phyloP scores from a whole-genome alignment of 1,140 invertebrate genomes.

The Neocloeon triangulifer region DNA sequence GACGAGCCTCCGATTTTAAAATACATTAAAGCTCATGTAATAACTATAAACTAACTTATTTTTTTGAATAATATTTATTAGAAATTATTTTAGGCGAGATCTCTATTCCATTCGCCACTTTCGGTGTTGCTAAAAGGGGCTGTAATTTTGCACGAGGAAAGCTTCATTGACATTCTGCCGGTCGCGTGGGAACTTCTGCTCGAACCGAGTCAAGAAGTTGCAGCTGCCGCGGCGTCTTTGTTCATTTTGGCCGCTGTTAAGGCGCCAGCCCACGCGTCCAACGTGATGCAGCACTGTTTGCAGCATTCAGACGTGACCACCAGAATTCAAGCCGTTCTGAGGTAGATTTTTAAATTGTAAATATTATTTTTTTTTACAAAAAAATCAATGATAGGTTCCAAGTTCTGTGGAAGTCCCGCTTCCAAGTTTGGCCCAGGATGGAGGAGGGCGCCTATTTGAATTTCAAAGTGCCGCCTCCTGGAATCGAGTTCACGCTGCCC shows the following conservation, averaged over 20 bases:
- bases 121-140: slow-evolving; percentile 80
- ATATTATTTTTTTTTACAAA: not conserved
- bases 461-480: slow-evolving; percentile 94
- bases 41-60: too few species aligned
- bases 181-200: slow-evolving; percentile 86
- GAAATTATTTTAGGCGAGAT: slow-evolving; percentile 35
- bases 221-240: slow-evolving; percentile 60
- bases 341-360: slow-evolving; percentile 22
- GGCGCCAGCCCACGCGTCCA: slow-evolving; percentile 61
- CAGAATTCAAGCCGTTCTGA: slow-evolving; percentile 56
- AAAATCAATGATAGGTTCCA: slow-evolving; percentile 40
- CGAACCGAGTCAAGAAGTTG: slow-evolving; percentile 54
- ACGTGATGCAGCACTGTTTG: slow-evolving; percentile 69
- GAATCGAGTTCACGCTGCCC: slow-evolving; percentile 95
- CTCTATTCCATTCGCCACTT: slow-evolving; percentile 74
- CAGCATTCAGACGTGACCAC: slow-evolving; percentile 55
- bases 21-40: slow-evolving; percentile 65
- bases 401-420: slow-evolving; percentile 89
- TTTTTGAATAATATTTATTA: not conserved
- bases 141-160: slow-evolving; percentile 66
- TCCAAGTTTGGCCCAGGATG: slow-evolving; percentile 97
- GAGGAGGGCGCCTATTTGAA: slow-evolving; percentile 86
- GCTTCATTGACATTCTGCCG: slow-evolving; percentile 67
- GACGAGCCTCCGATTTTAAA: slow-evolving; percentile 54
- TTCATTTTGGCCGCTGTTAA: slow-evolving; percentile 84